phyloP scores from a whole-genome alignment of 2,888 invertebrate genomes.

The Limenitis arthemis region DNA sequence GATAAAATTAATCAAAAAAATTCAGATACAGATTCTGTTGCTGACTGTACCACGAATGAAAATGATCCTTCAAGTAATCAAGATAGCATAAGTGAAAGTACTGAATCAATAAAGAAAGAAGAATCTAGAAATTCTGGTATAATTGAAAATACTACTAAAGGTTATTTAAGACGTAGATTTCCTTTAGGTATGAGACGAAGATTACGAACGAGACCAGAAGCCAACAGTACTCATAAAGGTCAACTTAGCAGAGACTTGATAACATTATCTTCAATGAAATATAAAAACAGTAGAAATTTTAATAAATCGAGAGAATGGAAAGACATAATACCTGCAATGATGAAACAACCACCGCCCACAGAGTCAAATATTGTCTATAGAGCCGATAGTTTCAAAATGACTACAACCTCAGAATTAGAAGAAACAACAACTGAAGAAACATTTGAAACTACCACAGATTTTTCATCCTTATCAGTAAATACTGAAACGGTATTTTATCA shows the following conservation, averaged over 20 bases:
- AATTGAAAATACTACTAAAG: conserved; percentile 21
- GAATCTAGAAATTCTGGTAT: conserved; percentile 2
- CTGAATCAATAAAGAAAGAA: conserved; percentile 27
- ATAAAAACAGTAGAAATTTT: conserved; percentile 43
- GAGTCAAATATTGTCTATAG: conserved; percentile 29
- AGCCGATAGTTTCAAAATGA: conserved; percentile 23
- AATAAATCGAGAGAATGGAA: conserved; percentile 49
- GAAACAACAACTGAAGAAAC: conserved; percentile 24
- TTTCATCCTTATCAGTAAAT: conserved; percentile 1
- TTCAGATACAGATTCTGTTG: conserved; percentile 1
- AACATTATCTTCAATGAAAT: conserved; percentile 44
- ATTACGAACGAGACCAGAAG: conserved; percentile 45
- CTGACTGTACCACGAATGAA: conserved; percentile 4
- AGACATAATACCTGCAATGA: conserved; percentile 38
- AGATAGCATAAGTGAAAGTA: conserved; percentile 24
- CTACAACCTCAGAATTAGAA: conserved; percentile 26
- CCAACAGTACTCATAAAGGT: conserved; percentile 45
- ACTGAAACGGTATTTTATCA: conserved; percentile 8
- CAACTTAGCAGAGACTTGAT: conserved; percentile 53
- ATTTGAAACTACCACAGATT: conserved; percentile 16
- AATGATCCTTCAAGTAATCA: background rate
- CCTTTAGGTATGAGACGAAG: conserved; percentile 44
- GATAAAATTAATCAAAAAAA: conserved; percentile 10
- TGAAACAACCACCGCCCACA: conserved; percentile 23
- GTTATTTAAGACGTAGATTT: conserved; percentile 36